phyloP scores from a whole-genome alignment of 1,140 invertebrate species.

The Holotrichia oblita region DNA sequence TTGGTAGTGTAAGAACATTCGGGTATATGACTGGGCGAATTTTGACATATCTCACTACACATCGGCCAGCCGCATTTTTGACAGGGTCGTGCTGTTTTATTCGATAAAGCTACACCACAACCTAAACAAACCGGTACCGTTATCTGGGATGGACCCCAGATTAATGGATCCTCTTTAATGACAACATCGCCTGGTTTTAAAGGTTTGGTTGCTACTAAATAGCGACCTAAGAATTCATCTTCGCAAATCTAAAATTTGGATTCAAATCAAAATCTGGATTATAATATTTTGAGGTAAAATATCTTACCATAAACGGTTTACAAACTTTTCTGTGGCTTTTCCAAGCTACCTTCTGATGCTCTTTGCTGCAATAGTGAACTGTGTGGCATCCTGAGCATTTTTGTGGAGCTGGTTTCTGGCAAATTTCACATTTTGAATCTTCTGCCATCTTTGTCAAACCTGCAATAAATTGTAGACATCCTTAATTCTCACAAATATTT shows the following conservation, averaged over 20 bases:
- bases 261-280: not conserved
- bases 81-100: conserved; percentile 65
- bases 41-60: conserved; percentile 70
- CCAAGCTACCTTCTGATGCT: conserved; percentile 60
- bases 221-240: conserved; percentile 66
- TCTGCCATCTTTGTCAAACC: conserved; percentile 19
- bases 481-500: too few species aligned
- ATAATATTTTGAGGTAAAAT: not conserved
- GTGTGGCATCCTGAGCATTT: conserved; percentile 53
- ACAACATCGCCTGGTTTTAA: conserved; percentile 81
- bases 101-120: conserved; percentile 66
- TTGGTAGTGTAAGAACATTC: conserved; percentile 75
- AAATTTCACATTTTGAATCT: conserved; percentile 48
- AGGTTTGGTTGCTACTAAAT: conserved; percentile 76
- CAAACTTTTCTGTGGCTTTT: conserved; percentile 74
- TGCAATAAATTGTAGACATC: too few species aligned
- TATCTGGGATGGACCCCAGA: conserved; percentile 70
- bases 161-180: conserved; percentile 75
- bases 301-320: conserved; percentile 60
- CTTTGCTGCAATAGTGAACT: conserved; percentile 75
- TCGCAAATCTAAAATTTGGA: conserved; percentile 54
- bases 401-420: conserved; percentile 51
- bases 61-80: conserved; percentile 79
- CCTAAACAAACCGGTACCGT: conserved; percentile 75
- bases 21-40: conserved; percentile 68